Base-by-base conservation (phyloP, 2,888 invertebrate species). In the Hylaea fasciaria region DNA sequence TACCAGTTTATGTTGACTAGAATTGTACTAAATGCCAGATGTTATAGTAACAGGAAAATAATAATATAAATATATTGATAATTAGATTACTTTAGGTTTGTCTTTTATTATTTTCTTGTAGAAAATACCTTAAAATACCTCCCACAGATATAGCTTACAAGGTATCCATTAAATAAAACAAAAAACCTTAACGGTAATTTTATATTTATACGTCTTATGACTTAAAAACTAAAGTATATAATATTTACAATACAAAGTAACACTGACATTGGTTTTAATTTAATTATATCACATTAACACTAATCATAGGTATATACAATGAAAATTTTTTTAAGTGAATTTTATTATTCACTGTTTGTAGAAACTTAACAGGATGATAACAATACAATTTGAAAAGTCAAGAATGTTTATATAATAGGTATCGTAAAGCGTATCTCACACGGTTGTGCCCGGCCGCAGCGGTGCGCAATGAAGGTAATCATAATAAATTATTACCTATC, bases 221-320 rank as follows among this genome's bases (percentile, higher is more conserved):
- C 81, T 81, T 87, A 86, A 57, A n/a, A 50, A 44, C 58, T 79
- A 75, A 45, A 44, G 37, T 53, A 39, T 50, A 54, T 74, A 71
- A 72, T 70, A 89, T 89, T 80, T 89, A 89, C 88, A 89, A 75
- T 89, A 89, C 88, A 89, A 75, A 60, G 74, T 74, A 82, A 82
- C 80, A 80, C 74, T 71, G 64, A 72, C 56, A 69, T 67, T 69
- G 66, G 63, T 63, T 68, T 72, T 40, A 1, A 37, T 40, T 40
- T 69, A 63, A 52, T 52, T 62, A 67, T 71, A 75, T 74, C 75
- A 73, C 70, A 75, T 70, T 68, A 65, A 70, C 65, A 58, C 68
- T 68, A 70, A 56, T 65, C n/a, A 61, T 49, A 12, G 28, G 62
- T 73, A 71, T 79, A 70, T 79, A 80, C 77, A 80, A 71, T 73